Evolutionary conservation across 2,113 vertebrate species (phyloP), one percentile per base, ranked within the genome.

Genomic region (Eptesicus fuscus): DNA sequence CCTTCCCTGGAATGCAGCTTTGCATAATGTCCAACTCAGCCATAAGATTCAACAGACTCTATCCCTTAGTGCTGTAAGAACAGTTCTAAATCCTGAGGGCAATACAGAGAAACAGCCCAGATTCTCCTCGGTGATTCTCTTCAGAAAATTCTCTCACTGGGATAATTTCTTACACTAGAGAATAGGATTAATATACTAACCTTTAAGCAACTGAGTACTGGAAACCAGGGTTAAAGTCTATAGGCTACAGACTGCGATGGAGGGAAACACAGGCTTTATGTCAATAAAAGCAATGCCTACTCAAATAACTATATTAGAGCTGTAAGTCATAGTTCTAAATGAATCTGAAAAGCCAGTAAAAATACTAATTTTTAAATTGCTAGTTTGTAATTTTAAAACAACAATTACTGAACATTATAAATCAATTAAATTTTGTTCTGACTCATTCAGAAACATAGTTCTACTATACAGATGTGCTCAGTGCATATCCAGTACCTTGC

Each of bases 201-300:
- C 51, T 88, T 80, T 88, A 94, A 94, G 63, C 22, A 96, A 96
- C 30, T 65, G 35, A 90, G 85, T 83, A 61, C 84, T 94, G 82
- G 47, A 73, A 94, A 83, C 4, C 67, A 88, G 65, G 32, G 56
- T 49, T 92, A 74, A 90, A 23, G 67, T 88, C 70, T 86, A 30
- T 17, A 85, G n/a, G 71, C 17, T 82, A 71, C 4, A n/a, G 67
- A 78, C 73, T 71, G 25, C 1, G 8, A 82, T 6, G 47, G 74
- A 71, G 5, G 40, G 65, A 93, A 70, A 80, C 1, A 71, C 6
- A 28, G 44, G 74, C n/a, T 86, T 90, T 85, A 49, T 2, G 3
- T 28, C 37, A 83, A 74, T 59, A 84, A 94, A 80, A 88, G 47
- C n/a, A 93, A 61, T 9, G 28, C 20, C 69, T 83, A 65, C 61